phyloP scores from a whole-genome alignment of 30 jellyfish, hydroid and myxozoan species.

The Aurelia aurita region DNA sequence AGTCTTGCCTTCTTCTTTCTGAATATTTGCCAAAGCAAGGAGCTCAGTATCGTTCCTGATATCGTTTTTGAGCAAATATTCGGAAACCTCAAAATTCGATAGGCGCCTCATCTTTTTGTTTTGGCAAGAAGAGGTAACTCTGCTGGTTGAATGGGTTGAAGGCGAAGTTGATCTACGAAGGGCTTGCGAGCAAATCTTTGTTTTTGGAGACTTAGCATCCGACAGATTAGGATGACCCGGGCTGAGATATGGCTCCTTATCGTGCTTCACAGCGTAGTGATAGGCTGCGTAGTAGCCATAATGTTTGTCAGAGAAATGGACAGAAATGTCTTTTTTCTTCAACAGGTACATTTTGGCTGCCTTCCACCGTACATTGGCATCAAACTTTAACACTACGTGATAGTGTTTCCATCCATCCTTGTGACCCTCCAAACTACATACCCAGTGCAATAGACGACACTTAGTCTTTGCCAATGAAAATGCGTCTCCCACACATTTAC shows the following conservation, averaged over 20 bases:
- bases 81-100: slow-evolving; percentile 33
- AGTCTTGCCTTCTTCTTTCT: slow-evolving; percentile 26
- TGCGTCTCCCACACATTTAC: slow-evolving; percentile 17
- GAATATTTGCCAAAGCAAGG: slow-evolving; percentile 43
- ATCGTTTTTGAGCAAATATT: slow-evolving; percentile 6
- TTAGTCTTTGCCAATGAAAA: too few relatives aligned
- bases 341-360: slow-evolving; percentile 12
- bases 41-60: slow-evolving; percentile 34
- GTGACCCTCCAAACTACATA: slow-evolving; percentile 43
- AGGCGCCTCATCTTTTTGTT: slow-evolving; percentile 15
- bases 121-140: neutral
- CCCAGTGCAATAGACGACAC: slow-evolving; percentile 36
- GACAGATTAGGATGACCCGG: slow-evolving; percentile 41
- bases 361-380: too few relatives aligned
- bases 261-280: slow-evolving; percentile 31
- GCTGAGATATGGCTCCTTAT: slow-evolving; percentile 22
- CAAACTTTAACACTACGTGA: too few relatives aligned
- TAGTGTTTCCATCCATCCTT: too few relatives aligned
- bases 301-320: slow-evolving; percentile 27
- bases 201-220: slow-evolving; percentile 53
- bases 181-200: slow-evolving; percentile 44
- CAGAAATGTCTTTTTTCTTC: slow-evolving; percentile 1
- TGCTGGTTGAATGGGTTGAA: slow-evolving; percentile 3
- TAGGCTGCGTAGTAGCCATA: slow-evolving; percentile 52
- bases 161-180: neutral